Evolutionary conservation across 1,140 invertebrate species (phyloP), one percentile per base, ranked within the genome.

Genomic region (Pseudachorutes palmiensis): DNA sequence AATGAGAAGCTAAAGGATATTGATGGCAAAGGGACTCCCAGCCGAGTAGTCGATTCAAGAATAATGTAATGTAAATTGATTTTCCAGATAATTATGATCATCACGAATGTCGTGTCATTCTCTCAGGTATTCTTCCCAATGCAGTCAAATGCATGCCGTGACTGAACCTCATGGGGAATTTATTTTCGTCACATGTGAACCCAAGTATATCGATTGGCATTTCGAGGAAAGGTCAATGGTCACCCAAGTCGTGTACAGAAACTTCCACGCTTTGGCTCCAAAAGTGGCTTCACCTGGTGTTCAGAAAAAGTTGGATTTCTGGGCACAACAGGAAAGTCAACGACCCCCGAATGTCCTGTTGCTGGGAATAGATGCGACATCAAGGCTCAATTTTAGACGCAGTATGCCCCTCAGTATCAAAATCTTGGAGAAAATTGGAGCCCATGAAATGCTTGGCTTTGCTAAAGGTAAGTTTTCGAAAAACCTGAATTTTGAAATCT

Each of bases 281-380:
- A 2, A 60, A 55, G 19, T 9, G 2, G 16, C 22, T 1, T 24
- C 32, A 55, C 24, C 45, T 16, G n/a, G 32, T 12, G 26, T 45
- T 31, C 48, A 57, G 32, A 22, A 57, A n/a, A 66, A 60, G n/a
- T 24, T 66, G 14, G 16, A 32, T 2, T n/a, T 45, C 36, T 67
- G 57, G 57, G 19, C 16, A 24, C 30, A 49, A 24, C 28, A 9
- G 19, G 41, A 61, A 62, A 64, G 58, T 19, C n/a, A 1, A 2
- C 5, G 29, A 1, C 48, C 64, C 2, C 64, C 64, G n/a, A 72
- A 69, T 66, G 67, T 72, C 0, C 22, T 72, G 0, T 9, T 72
- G 5, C 76, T 94, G 26, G 92, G 92, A 0, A 81, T 95, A n/a
- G 92, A 95, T 76, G 87, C 90, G 0, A 83, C 94, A 1, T 95